These are phyloP conservation scores for Tachyglossus aculeatus DNA, from an alignment of 2,797 vertebrate genomes.

Conservation along the genomic window DNA sequence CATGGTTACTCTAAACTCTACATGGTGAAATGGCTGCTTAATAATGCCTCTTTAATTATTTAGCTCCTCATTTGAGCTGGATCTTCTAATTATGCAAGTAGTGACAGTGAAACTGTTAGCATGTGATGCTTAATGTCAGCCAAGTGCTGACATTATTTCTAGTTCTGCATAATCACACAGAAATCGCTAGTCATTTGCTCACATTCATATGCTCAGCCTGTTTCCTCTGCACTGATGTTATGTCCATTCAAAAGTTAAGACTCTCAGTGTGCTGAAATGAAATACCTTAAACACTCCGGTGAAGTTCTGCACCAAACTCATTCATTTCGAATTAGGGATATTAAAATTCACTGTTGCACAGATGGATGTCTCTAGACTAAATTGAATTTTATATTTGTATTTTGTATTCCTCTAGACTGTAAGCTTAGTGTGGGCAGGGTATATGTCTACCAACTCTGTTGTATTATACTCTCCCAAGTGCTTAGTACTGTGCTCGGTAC, in stretches of 20 bases:
- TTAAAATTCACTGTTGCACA: slow-evolving; percentile 24
- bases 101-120: slow-evolving; percentile 35
- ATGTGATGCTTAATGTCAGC: slow-evolving; percentile 27
- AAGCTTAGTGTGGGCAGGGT: too few relatives aligned
- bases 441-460: too few relatives aligned
- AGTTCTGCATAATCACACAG: slow-evolving; percentile 31
- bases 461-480: too few relatives aligned
- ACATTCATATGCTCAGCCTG: slow-evolving; percentile 41
- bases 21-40: slow-evolving; percentile 63
- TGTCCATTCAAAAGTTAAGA: slow-evolving; percentile 40
- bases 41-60: slow-evolving; percentile 68
- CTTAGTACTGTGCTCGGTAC: too few relatives aligned
- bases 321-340: slow-evolving; percentile 55
- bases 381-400: slow-evolving; percentile 45
- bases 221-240: slow-evolving; percentile 35
- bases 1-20: slow-evolving; percentile 39
- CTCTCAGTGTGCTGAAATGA: slow-evolving; percentile 26
- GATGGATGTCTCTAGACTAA: slow-evolving; percentile 53
- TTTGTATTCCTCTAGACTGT: too few relatives aligned
- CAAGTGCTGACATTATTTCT: slow-evolving; percentile 45
- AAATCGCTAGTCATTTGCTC: slow-evolving; percentile 28
- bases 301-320: slow-evolving; percentile 1
- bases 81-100: slow-evolving; percentile 50
- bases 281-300: slow-evolving; percentile 42
- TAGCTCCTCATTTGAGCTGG: slow-evolving; percentile 54